These are phyloP conservation scores for Vanessa tameamea DNA, from an alignment of 1,140 invertebrate genomes.

Conservation along the genomic window DNA sequence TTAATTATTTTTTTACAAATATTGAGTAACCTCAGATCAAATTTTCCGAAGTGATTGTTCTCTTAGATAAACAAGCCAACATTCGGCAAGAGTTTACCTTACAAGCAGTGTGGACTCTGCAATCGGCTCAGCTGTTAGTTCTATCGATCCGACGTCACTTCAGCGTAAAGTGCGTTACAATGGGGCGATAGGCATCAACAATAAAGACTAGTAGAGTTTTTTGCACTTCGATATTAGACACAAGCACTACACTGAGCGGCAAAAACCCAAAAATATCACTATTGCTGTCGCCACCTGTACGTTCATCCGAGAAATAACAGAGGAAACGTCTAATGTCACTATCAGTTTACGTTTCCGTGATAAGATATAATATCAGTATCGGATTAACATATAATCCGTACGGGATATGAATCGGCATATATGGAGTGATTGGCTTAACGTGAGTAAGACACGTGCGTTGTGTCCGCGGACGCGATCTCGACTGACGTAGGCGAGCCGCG, in stretches of 20 bases:
- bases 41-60: background rate
- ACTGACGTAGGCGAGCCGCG: conserved; percentile 66
- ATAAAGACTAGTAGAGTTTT: conserved; percentile 47
- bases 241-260: conserved; percentile 51
- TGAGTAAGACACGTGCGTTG: conserved; percentile 38
- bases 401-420: conserved; percentile 47
- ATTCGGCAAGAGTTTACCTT: conserved; percentile 49
- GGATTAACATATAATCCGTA: conserved; percentile 41
- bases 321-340: conserved; percentile 29
- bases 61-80: background rate
- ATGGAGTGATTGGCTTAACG: conserved; percentile 23
- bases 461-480: conserved; percentile 47
- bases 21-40: background rate
- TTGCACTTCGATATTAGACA: conserved; percentile 55
- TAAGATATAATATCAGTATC: conserved; percentile 43
- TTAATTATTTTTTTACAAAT: background rate
- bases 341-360: conserved; percentile 42
- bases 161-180: conserved; percentile 51
- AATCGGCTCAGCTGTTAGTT: conserved; percentile 62
- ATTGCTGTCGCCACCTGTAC: conserved; percentile 57
- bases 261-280: conserved; percentile 64
- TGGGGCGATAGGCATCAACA: conserved; percentile 46
- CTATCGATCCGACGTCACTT: conserved; percentile 64
- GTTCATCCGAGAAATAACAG: conserved; percentile 30
- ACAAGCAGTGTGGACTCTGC: conserved; percentile 50